A percentile compares a stretch with the other conserved stretches of the same genome.
Conservation (phyloP, 2,888 invertebrate species). For the Ypsolopha sequella region DNA sequence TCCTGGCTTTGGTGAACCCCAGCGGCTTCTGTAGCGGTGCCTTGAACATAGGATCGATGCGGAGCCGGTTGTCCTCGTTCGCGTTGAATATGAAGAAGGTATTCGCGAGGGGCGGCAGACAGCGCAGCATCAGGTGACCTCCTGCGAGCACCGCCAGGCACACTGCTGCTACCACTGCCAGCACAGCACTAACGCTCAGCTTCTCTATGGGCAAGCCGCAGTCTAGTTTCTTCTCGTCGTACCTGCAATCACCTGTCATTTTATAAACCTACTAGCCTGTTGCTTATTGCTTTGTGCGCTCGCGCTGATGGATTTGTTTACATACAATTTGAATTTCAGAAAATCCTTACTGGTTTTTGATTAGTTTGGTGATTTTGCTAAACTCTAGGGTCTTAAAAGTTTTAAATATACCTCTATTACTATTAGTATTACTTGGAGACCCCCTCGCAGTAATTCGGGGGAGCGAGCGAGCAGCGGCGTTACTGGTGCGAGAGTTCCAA, state of each 20-base stretch:
- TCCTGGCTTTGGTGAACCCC: slow-evolving; percentile 4
- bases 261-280: too few relatives aligned
- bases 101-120: slow-evolving; percentile 37
- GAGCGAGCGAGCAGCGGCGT: too few relatives aligned
- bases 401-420: too few relatives aligned
- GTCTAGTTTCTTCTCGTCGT: slow-evolving; percentile 34
- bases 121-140: slow-evolving; percentile 33
- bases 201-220: slow-evolving; percentile 32
- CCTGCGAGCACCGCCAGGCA: slow-evolving; percentile 32
- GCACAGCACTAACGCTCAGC: slow-evolving; percentile 29
- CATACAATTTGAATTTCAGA: too few relatives aligned
- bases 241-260: slow-evolving; percentile 21
- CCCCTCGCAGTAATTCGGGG: too few relatives aligned
- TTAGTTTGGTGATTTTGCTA: too few relatives aligned
- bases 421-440: too few relatives aligned
- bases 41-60: slow-evolving; percentile 24
- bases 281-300: too few relatives aligned
- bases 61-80: slow-evolving; percentile 55
- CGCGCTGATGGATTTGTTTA: too few relatives aligned
- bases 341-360: too few relatives aligned
- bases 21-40: slow-evolving; percentile 3
- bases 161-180: slow-evolving; percentile 29
- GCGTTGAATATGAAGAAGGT: slow-evolving; percentile 58
- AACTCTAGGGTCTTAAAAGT: too few relatives aligned
- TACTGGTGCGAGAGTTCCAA: too few relatives aligned